phyloP scores from a whole-genome alignment of 2,113 vertebrate genomes.

The Sphaerodactylus townsendi region DNA sequence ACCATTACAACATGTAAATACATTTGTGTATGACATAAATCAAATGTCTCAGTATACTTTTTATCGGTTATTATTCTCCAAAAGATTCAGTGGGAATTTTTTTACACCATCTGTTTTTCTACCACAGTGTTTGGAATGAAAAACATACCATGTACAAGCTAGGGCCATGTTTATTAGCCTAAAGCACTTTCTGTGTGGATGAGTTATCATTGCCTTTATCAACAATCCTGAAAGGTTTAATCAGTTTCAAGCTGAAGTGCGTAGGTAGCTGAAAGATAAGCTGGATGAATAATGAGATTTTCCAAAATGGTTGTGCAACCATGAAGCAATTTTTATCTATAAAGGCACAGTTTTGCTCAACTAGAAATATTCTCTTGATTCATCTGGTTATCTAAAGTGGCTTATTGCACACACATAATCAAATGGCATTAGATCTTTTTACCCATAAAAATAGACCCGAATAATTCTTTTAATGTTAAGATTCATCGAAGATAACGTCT shows the following conservation, averaged over 20 bases:
- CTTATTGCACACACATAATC: background rate
- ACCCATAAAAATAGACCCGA: background rate
- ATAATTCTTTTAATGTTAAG: background rate
- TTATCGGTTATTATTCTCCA: background rate
- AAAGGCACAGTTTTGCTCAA: slow-evolving; percentile 3
- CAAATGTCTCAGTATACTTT: background rate
- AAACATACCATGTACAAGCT: background rate
- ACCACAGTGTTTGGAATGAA: background rate
- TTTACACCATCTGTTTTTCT: background rate
- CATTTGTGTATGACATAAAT: slow-evolving; percentile 1
- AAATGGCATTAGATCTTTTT: background rate
- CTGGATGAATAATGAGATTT: slow-evolving; percentile 28
- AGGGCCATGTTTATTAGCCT: background rate
- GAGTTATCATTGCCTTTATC: background rate
- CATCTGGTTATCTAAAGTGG: background rate
- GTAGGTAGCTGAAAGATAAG: slow-evolving; percentile 7
- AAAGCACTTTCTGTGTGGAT: background rate
- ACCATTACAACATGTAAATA: background rate
- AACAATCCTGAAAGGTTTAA: slow-evolving; percentile 21
- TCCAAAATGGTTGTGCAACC: slow-evolving; percentile 25
- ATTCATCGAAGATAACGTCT: background rate
- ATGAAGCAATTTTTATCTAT: slow-evolving; percentile 7
- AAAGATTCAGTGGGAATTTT: background rate
- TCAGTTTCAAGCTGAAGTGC: slow-evolving; percentile 5
- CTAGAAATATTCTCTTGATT: background rate